Conservation (phyloP, 2,113 vertebrate genomes). For the Rana temporaria region DNA sequence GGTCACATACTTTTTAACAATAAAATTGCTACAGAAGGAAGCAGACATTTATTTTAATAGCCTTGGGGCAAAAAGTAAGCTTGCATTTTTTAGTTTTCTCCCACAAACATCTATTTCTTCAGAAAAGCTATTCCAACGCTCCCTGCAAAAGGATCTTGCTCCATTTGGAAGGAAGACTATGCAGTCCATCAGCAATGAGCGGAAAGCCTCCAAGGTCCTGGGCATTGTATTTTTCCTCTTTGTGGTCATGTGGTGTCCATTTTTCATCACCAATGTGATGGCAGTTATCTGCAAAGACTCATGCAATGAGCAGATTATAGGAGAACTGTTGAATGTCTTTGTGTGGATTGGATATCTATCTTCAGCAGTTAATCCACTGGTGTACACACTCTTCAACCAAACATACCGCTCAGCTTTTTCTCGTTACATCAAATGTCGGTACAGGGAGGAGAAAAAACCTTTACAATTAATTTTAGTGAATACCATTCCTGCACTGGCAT, state of each 20-base stretch:
- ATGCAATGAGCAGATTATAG: slow-evolving; percentile 80
- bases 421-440: slow-evolving; percentile 89
- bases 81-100: slow-evolving; percentile 85
- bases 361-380: slow-evolving; percentile 91
- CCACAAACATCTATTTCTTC: slow-evolving; percentile 88
- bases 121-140: slow-evolving; percentile 86
- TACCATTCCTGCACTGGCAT: slow-evolving; percentile 90
- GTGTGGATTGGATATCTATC: slow-evolving; percentile 98
- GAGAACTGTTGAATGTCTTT: slow-evolving; percentile 87
- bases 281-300: slow-evolving; percentile 82
- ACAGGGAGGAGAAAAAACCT: slow-evolving; percentile 87
- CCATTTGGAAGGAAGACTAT: slow-evolving; percentile 83
- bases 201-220: slow-evolving; percentile 95
- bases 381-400: slow-evolving; percentile 95
- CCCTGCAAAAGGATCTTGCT: slow-evolving; percentile 77
- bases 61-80: slow-evolving; percentile 82
- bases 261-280: slow-evolving; percentile 96
- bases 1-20: slow-evolving; percentile 94
- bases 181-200: slow-evolving; percentile 96
- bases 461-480: slow-evolving; percentile 92
- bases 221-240: slow-evolving; percentile 97
- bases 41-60: slow-evolving; percentile 86
- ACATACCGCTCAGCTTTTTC: slow-evolving; percentile 91
- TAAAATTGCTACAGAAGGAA: slow-evolving; percentile 89
- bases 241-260: slow-evolving; percentile 97